Percentiles rank a stretch among this genome's conserved stretches.
phyloP scores from a whole-genome alignment of 2,113 vertebrate species.

The Tyto alba region DNA sequence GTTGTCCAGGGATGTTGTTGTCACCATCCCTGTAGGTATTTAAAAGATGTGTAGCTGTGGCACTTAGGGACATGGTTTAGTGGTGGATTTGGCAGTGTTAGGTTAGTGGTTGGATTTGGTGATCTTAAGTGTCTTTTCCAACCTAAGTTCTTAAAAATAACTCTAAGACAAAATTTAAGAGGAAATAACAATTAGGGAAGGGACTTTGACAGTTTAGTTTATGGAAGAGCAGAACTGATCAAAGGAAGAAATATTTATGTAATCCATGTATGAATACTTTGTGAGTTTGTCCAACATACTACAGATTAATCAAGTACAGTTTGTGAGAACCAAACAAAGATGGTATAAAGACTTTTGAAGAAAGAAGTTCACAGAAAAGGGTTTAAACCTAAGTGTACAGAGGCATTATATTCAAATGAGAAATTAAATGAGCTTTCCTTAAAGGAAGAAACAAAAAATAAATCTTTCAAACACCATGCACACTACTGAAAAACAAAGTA shows the following conservation, averaged over 20 bases:
- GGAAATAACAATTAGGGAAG: neutral
- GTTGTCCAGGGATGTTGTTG: neutral
- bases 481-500: neutral
- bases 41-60: neutral
- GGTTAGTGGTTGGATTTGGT: neutral
- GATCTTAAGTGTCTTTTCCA: neutral
- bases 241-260: neutral
- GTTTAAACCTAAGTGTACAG: neutral
- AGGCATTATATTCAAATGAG: neutral
- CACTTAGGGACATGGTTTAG: neutral
- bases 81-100: neutral
- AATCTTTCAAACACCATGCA: neutral
- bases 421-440: neutral
- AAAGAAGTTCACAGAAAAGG: neutral
- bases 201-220: neutral
- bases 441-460: neutral
- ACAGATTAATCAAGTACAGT: neutral
- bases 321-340: neutral
- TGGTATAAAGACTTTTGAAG: neutral
- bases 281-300: neutral
- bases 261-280: neutral
- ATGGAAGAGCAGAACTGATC: neutral
- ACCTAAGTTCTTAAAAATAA: neutral
- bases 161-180: neutral
- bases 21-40: neutral